phyloP scores from a whole-genome alignment of 2,113 vertebrate species.

The Diphyllodes magnificus region DNA sequence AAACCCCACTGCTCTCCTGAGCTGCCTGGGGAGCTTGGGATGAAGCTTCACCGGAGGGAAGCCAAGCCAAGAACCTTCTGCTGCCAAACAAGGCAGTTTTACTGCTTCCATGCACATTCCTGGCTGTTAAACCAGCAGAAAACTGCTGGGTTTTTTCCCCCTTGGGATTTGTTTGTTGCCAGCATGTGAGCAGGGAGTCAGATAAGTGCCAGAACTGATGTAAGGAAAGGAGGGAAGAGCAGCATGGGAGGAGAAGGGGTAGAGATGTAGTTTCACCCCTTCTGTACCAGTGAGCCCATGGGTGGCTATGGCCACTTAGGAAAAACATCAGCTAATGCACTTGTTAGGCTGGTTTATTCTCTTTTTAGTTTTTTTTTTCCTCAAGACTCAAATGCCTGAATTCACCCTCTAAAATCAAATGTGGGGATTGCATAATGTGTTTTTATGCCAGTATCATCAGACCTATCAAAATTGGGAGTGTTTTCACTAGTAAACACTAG shows the following conservation, averaged over 20 bases:
- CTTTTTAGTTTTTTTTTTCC: neutral
- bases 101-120: neutral
- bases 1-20: neutral
- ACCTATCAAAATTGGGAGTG: neutral
- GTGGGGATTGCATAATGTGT: accelerated
- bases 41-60: neutral
- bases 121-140: neutral
- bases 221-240: neutral
- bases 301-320: neutral
- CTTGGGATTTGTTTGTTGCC: neutral
- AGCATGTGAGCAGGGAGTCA: neutral
- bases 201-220: neutral
- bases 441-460: neutral
- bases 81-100: neutral
- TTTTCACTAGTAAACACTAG: neutral
- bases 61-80: neutral
- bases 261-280: neutral
- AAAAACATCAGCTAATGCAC: neutral
- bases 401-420: neutral
- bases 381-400: neutral
- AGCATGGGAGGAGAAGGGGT: neutral
- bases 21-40: neutral
- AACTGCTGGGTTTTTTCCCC: neutral
- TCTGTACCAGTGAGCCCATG: neutral
- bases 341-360: neutral